Conservation (phyloP, 2,113 vertebrate species). For the Sarotherodon lohbergeri region DNA sequence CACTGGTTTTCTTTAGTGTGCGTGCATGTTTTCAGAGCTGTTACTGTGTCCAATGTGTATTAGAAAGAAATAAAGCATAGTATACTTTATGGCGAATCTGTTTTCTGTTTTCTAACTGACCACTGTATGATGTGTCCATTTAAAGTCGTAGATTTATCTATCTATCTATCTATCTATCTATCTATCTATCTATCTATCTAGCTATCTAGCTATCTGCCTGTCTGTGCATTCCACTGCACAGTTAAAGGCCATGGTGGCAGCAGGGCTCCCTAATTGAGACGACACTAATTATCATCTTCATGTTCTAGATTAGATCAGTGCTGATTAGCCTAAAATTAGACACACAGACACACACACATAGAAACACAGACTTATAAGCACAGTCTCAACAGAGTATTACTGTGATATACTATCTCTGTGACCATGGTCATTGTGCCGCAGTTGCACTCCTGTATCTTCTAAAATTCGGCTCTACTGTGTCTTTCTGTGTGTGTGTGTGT, state of each 20-base stretch:
- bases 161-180: too few relatives aligned
- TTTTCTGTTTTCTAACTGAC: not conserved
- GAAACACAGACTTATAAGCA: not conserved
- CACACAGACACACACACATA: not conserved
- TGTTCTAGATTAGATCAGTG: slow-evolving; percentile 47
- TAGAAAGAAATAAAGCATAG: rapidly evolving
- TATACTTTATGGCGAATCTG: not conserved
- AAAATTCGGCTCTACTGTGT: not conserved
- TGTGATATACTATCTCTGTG: not conserved
- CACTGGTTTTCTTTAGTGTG: not conserved
- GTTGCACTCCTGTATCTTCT: not conserved
- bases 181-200: not conserved
- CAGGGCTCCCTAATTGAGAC: slow-evolving; percentile 31
- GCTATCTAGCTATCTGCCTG: not conserved
- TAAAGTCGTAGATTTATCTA: not conserved
- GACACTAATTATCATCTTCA: slow-evolving; percentile 45
- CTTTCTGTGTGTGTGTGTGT: slow-evolving; percentile 22
- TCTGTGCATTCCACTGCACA: not conserved
- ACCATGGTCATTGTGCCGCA: not conserved
- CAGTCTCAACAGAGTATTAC: not conserved
- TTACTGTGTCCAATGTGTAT: not conserved
- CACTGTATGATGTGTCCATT: not conserved
- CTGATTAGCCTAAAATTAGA: slow-evolving; percentile 54
- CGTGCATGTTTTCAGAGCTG: not conserved
- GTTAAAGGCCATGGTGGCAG: not conserved